These are phyloP conservation scores for Labroides dimidiatus DNA, from an alignment of 2,797 vertebrate genomes.

Conservation along the genomic window DNA sequence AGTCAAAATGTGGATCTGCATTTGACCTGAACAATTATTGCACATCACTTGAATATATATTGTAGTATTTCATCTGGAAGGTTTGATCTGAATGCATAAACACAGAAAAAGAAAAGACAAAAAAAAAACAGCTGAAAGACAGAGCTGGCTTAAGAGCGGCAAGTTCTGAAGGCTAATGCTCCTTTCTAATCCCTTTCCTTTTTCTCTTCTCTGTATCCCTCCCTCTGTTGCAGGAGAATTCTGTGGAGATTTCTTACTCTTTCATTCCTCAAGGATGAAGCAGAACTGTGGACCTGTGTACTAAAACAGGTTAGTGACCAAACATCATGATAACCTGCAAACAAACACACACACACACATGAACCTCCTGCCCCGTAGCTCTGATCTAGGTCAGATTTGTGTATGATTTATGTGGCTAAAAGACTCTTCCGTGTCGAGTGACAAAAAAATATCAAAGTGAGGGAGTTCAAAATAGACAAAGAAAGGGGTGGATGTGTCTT, in stretches of 20 bases:
- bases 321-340: conserved; percentile 39
- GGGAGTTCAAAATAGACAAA: conserved; percentile 22
- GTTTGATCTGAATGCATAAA: conserved; percentile 20
- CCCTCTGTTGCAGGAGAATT: conserved; percentile 79
- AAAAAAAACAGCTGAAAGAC: conserved; percentile 47
- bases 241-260: conserved; percentile 79
- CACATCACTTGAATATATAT: conserved; percentile 7
- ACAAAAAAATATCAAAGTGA: conserved; percentile 22
- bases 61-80: background rate
- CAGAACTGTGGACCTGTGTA: conserved; percentile 57
- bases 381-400: conserved; percentile 31
- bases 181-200: conserved; percentile 64
- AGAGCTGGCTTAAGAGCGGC: conserved; percentile 53
- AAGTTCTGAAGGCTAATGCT: conserved; percentile 59
- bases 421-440: conserved; percentile 32
- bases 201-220: conserved; percentile 26
- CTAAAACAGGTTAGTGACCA: conserved; percentile 72
- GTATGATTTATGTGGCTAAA: conserved; percentile 46
- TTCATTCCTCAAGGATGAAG: conserved; percentile 82
- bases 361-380: conserved; percentile 6
- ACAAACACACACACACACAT: conserved; percentile 12
- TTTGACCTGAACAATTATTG: conserved; percentile 51
- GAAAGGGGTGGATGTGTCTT: conserved; percentile 17
- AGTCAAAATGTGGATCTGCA: conserved; percentile 41
- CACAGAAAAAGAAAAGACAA: background rate